phyloP scores from a whole-genome alignment of 35 echinoderm and acorn worm genomes.

The Eucidaris tribuloides region DNA sequence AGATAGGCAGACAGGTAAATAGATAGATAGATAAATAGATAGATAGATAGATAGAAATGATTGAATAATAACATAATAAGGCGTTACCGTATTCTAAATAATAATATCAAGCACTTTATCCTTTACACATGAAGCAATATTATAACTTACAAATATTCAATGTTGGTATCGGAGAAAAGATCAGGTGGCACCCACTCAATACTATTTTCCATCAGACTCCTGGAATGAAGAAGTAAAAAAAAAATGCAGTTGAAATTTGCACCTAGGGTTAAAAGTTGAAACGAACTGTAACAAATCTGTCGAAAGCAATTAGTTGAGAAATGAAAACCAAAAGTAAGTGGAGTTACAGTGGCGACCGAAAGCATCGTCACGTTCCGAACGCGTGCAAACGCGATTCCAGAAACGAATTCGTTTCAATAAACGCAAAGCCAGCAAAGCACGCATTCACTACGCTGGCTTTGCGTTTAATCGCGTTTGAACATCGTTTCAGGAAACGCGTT shows the following conservation, averaged over 20 bases:
- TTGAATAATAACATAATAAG: no score
- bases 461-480: no score
- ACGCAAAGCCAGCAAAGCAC: not conserved
- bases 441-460: not conserved
- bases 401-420: no score
- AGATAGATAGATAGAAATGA: no score
- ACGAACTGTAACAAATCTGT: not conserved
- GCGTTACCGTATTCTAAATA: no score
- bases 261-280: not conserved
- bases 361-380: no score
- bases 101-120: no score
- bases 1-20: no score
- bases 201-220: conserved; percentile 83
- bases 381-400: no score
- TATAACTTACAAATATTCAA: conserved; percentile 87
- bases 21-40: no score
- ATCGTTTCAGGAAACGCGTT: no score
- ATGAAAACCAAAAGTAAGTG: not conserved
- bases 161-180: conserved; percentile 64
- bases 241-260: not conserved
- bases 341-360: not conserved
- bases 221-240: not conserved
- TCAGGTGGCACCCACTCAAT: conserved; percentile 73
- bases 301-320: no score
- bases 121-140: not conserved